Percentiles rank a stretch among this genome's conserved stretches.
These are phyloP conservation scores for Baccha elongata DNA, from an alignment of 2,888 invertebrate genomes.

Conservation along the genomic window DNA sequence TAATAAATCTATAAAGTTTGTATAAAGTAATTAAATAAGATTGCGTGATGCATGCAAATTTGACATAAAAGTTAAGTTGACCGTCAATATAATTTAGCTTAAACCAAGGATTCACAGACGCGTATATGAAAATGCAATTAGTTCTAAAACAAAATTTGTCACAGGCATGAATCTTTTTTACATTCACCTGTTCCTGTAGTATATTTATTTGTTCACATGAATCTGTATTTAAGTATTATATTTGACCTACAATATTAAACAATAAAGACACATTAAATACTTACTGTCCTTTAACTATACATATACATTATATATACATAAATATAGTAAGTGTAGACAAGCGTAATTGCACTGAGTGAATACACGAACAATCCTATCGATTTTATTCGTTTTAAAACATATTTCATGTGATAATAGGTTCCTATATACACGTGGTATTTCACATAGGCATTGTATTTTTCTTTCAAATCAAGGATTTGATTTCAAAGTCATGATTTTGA, in stretches of 20 bases:
- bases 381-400: slow-evolving; percentile 33
- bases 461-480: no score
- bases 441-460: no score
- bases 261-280: no score
- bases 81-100: background rate
- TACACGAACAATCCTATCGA: slow-evolving; percentile 54
- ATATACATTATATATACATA: background rate
- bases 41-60: background rate
- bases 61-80: background rate
- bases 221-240: slow-evolving; percentile 19
- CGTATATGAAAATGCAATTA: background rate
- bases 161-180: background rate
- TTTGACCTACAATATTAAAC: slow-evolving; percentile 46
- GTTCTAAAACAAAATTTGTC: background rate
- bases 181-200: slow-evolving; percentile 14
- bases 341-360: slow-evolving; percentile 43
- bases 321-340: slow-evolving; percentile 21
- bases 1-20: no score
- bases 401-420: slow-evolving; percentile 40
- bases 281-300: no score
- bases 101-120: background rate
- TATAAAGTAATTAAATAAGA: no score
- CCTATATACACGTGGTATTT: slow-evolving; percentile 19
- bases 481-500: no score
- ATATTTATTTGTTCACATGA: background rate